phyloP scores from a whole-genome alignment of 2,888 invertebrate species.

The Drosophila silvestris region DNA sequence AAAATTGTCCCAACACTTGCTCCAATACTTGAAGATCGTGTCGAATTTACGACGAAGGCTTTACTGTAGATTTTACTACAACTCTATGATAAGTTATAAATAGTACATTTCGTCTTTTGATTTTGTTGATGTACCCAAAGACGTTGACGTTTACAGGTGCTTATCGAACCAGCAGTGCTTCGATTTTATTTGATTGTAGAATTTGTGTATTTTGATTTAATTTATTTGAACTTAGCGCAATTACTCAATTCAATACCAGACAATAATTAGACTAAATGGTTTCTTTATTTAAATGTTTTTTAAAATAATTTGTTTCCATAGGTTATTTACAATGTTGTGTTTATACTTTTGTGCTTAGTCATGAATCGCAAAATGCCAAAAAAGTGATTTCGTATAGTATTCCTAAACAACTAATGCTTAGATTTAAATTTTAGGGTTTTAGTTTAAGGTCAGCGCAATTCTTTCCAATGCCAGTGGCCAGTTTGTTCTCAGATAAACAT shows the following conservation, averaged over 20 bases:
- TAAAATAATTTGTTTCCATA: slow-evolving; percentile 11
- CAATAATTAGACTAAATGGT: slow-evolving; percentile 63
- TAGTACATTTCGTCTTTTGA: slow-evolving; percentile 6
- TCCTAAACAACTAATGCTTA: slow-evolving; percentile 62
- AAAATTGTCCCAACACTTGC: slow-evolving; percentile 41
- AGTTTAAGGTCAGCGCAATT: slow-evolving; percentile 35
- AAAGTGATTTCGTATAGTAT: slow-evolving; percentile 74
- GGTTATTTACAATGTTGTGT: slow-evolving; percentile 24
- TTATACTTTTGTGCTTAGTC: slow-evolving; percentile 31
- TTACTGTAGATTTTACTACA: slow-evolving; percentile 60
- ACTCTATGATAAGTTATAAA: slow-evolving; percentile 42
- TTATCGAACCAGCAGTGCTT: slow-evolving; percentile 16
- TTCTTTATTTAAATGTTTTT: slow-evolving; percentile 3
- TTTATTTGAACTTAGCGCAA: slow-evolving; percentile 40
- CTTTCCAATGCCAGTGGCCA: slow-evolving; percentile 44
- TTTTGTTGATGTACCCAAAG: slow-evolving; percentile 20
- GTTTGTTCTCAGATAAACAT: slow-evolving; percentile 11
- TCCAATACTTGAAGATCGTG: slow-evolving; percentile 46
- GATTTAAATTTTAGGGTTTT: slow-evolving; percentile 40
- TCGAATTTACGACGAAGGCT: slow-evolving; percentile 76
- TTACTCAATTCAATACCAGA: slow-evolving; percentile 57
- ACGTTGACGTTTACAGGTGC: slow-evolving; percentile 37
- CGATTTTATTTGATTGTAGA: slow-evolving; percentile 25
- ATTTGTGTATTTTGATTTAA: slow-evolving; percentile 26
- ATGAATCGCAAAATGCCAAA: slow-evolving; percentile 73